phyloP scores from a whole-genome alignment of 2,113 vertebrate species.

The Piliocolobus tephrosceles region DNA sequence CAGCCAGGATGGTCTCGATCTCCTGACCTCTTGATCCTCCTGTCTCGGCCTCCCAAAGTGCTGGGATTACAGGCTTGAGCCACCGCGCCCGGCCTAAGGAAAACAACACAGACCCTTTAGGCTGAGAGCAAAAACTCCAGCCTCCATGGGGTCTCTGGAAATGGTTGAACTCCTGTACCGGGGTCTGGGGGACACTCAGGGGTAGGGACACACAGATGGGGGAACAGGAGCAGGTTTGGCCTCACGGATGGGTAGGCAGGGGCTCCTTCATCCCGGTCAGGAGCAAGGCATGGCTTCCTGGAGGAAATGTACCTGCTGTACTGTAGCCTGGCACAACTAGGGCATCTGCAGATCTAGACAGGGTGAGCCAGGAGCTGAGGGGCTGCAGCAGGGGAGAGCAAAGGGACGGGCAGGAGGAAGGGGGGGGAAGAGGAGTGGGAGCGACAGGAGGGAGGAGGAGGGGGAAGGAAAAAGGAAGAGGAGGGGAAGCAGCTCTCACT shows the following conservation, averaged over 20 bases:
- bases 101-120: too few relatives aligned
- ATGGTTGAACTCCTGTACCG: too few relatives aligned
- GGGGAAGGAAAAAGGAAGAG: accelerated
- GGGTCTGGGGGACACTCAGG: neutral
- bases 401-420: too few relatives aligned
- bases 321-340: neutral
- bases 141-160: neutral
- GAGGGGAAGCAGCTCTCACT: neutral
- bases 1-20: too few relatives aligned
- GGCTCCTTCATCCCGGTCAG: neutral
- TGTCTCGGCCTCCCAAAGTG: too few relatives aligned
- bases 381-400: too few relatives aligned
- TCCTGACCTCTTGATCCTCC: too few relatives aligned
- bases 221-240: neutral
- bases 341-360: neutral
- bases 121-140: neutral
- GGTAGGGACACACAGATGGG: too few relatives aligned
- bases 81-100: neutral
- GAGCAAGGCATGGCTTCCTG: neutral
- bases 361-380: neutral
- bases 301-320: too few relatives aligned
- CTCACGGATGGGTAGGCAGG: too few relatives aligned
- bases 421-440: too few relatives aligned
- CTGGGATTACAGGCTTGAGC: too few relatives aligned
- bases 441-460: neutral